Conservation (phyloP, 2,888 invertebrate genomes). For the Deilephila porcellus region DNA sequence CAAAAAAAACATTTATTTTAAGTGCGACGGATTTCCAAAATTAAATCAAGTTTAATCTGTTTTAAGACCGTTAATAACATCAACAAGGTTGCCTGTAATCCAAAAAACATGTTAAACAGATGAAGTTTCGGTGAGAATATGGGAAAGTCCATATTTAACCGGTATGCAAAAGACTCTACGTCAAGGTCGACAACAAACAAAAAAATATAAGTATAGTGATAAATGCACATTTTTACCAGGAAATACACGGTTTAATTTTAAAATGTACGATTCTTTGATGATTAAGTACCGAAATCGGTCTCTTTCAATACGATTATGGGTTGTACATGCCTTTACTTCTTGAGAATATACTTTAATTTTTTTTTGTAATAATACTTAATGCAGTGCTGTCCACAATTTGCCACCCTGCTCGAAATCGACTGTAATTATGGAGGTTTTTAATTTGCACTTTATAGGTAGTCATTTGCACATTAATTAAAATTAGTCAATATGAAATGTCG, state of each 20-base stretch:
- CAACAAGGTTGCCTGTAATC: not conserved
- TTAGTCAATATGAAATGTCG: no score
- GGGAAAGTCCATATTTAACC: constrained; percentile 3
- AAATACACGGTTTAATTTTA: not conserved
- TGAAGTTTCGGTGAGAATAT: not conserved
- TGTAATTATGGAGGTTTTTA: no score
- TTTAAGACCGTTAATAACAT: not conserved
- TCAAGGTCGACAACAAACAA: not conserved
- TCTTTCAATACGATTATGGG: not conserved
- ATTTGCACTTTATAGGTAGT: no score
- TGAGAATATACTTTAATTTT: no score
- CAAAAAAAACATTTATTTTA: no score
- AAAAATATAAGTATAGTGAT: not conserved
- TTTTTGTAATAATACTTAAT: no score
- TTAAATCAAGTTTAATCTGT: not conserved
- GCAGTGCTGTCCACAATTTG: no score
- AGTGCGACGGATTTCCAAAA: no score
- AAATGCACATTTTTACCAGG: not conserved
- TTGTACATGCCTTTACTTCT: no score
- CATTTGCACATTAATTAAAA: no score
- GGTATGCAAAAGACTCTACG: not conserved
- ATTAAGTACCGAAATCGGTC: not conserved
- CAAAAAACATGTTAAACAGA: not conserved
- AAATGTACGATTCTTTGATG: not conserved
- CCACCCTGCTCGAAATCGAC: no score